These are phyloP conservation scores for Amia ocellicauda DNA, from an alignment of 2,113 vertebrate genomes.

Conservation along the genomic window DNA sequence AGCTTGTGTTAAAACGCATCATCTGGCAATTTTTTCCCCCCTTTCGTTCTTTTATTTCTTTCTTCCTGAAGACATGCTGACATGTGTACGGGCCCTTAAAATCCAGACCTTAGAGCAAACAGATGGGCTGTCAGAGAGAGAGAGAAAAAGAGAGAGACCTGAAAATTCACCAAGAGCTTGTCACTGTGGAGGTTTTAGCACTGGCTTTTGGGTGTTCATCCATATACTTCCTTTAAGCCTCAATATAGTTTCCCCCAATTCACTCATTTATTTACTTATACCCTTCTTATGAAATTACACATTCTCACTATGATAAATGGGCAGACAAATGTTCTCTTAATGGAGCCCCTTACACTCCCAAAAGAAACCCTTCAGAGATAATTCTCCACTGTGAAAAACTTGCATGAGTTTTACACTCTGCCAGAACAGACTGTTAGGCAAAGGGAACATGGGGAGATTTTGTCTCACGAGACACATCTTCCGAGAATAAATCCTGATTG, in stretches of 20 bases:
- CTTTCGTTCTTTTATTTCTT: constrained; percentile 27
- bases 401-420: background rate
- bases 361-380: background rate
- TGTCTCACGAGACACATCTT: constrained; percentile 21
- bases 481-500: constrained; percentile 20
- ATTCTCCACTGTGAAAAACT: constrained; percentile 9
- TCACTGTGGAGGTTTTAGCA: background rate
- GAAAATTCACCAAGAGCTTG: background rate
- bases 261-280: no score
- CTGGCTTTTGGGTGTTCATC: no score
- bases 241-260: no score
- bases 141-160: constrained; percentile 12
- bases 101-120: constrained; percentile 43
- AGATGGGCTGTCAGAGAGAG: constrained; percentile 46
- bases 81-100: constrained; percentile 60
- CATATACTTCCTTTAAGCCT: background rate
- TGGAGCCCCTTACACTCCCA: constrained; percentile 13
- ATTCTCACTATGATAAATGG: no score
- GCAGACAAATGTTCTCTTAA: constrained; percentile 2
- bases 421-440: constrained; percentile 18
- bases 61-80: constrained; percentile 58
- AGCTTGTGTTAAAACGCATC: constrained; percentile 61
- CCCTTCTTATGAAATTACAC: no score
- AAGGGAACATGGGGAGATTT: constrained; percentile 19
- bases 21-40: constrained; percentile 63